Conservation (phyloP, 2,113 vertebrate genomes). For the Pica pica region DNA sequence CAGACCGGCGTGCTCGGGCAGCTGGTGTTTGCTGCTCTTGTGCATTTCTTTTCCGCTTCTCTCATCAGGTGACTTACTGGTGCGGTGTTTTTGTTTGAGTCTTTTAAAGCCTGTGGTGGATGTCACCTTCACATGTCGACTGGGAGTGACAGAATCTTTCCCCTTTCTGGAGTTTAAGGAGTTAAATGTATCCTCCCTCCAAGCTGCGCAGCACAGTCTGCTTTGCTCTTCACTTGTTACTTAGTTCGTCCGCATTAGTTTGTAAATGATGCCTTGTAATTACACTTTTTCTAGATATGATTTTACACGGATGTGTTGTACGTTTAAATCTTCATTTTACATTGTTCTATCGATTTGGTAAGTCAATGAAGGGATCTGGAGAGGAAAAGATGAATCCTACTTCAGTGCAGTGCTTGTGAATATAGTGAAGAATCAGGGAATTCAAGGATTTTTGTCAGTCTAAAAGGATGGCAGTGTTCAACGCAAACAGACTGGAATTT, state of each 20-base stretch:
- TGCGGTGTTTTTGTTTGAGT: neutral
- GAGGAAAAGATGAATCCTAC: neutral
- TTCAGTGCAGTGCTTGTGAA: neutral
- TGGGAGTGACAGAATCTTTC: neutral
- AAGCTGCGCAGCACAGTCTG: neutral
- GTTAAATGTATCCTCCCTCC: neutral
- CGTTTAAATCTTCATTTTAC: neutral
- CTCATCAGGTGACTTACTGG: neutral
- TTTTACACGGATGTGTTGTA: neutral
- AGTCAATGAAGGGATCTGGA: neutral
- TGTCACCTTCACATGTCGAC: neutral
- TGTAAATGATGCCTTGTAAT: neutral
- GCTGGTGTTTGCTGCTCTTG: neutral
- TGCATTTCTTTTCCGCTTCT: neutral
- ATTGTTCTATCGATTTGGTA: accelerated
- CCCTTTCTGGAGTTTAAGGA: neutral
- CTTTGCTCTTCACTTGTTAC: neutral
- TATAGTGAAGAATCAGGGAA: neutral
- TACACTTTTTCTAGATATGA: accelerated
- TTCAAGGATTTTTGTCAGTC: neutral
- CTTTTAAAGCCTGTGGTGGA: neutral
- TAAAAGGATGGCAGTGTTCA: neutral
- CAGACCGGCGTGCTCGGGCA: neutral
- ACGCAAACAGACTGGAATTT: neutral
- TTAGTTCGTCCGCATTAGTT: neutral